Evolutionary conservation across 1,140 invertebrate genomes (phyloP).

Genomic region (Cotesia vestalis): DNA sequence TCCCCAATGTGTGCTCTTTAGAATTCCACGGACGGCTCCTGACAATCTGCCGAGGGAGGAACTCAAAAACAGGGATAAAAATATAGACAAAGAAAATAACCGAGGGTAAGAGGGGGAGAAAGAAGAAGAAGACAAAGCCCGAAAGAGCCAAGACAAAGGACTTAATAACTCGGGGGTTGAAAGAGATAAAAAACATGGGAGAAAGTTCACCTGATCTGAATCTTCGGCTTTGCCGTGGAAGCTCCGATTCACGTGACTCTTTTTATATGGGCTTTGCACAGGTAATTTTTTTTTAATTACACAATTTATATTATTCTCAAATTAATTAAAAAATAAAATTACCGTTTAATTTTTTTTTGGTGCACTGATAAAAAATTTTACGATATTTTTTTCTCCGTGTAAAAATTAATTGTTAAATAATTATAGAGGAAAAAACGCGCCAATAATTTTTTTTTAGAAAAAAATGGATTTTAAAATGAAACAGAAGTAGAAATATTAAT

Average conservation of each 20-base stretch:
- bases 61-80: constrained; percentile 38
- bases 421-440: too few species aligned
- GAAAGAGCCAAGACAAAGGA: constrained; percentile 35
- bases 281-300: constrained; percentile 45
- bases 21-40: constrained; percentile 49
- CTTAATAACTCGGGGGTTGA: constrained; percentile 14
- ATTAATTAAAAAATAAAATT: too few species aligned
- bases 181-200: constrained; percentile 67
- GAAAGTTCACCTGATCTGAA: constrained; percentile 86
- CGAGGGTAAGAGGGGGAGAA: constrained; percentile 23
- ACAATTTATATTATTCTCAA: too few species aligned
- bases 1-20: constrained; percentile 55
- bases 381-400: too few species aligned
- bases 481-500: too few species aligned
- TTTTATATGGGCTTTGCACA: constrained; percentile 88
- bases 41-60: constrained; percentile 20
- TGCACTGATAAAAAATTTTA: too few species aligned
- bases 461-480: too few species aligned
- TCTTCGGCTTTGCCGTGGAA: constrained; percentile 81
- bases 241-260: constrained; percentile 84
- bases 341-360: too few species aligned
- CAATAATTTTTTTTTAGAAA: too few species aligned
- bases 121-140: constrained; percentile 34
- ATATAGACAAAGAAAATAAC: constrained; percentile 49
- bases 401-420: too few species aligned